Evolutionary conservation across 2,888 invertebrate species (phyloP), one percentile per base, ranked within the genome.

Genomic region (Drosophila histrio): DNA sequence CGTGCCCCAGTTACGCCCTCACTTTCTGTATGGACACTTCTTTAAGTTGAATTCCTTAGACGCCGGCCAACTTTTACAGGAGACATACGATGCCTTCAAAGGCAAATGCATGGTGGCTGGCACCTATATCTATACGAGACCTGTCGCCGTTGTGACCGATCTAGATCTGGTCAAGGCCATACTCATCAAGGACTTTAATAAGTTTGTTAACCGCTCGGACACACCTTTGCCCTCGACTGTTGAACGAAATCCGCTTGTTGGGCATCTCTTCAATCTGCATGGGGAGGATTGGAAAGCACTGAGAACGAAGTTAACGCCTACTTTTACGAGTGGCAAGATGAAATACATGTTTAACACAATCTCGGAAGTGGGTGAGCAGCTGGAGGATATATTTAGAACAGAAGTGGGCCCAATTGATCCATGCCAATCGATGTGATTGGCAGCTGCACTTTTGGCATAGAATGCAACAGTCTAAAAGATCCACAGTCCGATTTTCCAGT

Each of bases 371-470:
- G 88, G 90, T 0, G 54, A 75, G 3, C 70, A 87, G 24, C 59
- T 89, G 17, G 54, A 77, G 0, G 6, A 28, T 2, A 65, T 78
- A 2, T 72, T 87, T 2, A n/a, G 47, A 3, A 8, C 6, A 0
- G 30, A 54, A 0, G 50, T 66, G 3, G 39, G 49, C 0, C 15
- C 22, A 4, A 9, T 2, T 1, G 36, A 13, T 93, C 89, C 47
- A 92, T n/a, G n/a, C n/a, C 93, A 0, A 92, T 92, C 6, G 93
- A 93, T 77, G 92, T 93, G 0, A 93, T 93, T 59, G 92, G 92
- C 13, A 87, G 84, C 2, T 91, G 92, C 70, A 92, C 91, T 0
- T 93, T 93, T 76, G 93, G 93, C 3, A 87, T 93, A 0, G 90
- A 92, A 15, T 90, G 91, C 67, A 92, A 93, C 58, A 91, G 91